Base-by-base conservation (phyloP, 2,113 vertebrate genomes). In the Halichoeres trimaculatus region DNA sequence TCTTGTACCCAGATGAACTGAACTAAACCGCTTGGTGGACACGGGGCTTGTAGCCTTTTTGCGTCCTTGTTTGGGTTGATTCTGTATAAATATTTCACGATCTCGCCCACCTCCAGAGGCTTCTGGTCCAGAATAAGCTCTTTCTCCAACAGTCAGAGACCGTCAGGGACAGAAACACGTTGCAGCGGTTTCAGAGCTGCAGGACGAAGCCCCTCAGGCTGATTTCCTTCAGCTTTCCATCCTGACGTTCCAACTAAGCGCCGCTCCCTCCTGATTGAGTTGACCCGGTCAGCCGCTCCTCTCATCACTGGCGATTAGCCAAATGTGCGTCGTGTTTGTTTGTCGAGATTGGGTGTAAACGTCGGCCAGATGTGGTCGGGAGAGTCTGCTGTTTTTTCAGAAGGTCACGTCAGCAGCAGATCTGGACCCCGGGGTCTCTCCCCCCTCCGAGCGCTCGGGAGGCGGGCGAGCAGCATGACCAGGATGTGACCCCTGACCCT, bases 261-360 rank as follows among this genome's bases (percentile, higher is more conserved):
- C 10, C 60, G 9, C 48, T 50, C 51, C 34, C 20, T 55, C 51
- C 52, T 77, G 77, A 79, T 80, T 65, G 78, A 65, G 45, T 12
- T 68, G 74, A 86, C 80, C 81, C 22, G 62, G 70, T 81, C 79
- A 59, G 52, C 65, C 14, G 23, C 61, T 79, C 62, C 72, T 81
- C 72, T 85, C 76, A 57, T 84, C 74, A 20, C 34, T 9, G 1
- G 2, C 54, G 47, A 81, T 87, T 81, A 79, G 80, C 67, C 35
- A 30, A 61, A 68, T 22, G 92, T 86, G 89, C 89, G 91, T 92
- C 66, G 90, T 83, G 90, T 94, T 91, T 94, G 94, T 94, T 95
- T 94, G 93, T 92, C 92, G 93, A 94, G 83, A 94, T 94, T 94
- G 93, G 93, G 94, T 95, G 94, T 94, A 95, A 96, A 96, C 94